Evolutionary conservation across 2,888 invertebrate genomes (phyloP).

Genomic region (Hirtodrosophila duncani): DNA sequence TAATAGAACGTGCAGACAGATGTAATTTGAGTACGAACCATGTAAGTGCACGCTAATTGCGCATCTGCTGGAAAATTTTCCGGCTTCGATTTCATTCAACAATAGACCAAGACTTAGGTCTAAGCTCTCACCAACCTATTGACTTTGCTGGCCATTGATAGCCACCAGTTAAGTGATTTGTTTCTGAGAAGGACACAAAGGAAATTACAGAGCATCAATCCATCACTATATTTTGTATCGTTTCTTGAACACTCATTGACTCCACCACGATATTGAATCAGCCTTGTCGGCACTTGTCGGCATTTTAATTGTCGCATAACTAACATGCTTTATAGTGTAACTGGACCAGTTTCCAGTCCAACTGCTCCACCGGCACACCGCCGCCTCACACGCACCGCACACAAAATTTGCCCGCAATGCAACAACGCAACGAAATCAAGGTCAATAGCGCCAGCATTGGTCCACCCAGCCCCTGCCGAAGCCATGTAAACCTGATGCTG

Average conservation of each 20-base stretch:
- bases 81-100: slow-evolving; percentile 31
- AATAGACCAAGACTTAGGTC: no score
- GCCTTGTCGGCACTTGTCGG: slow-evolving; percentile 27
- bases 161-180: no score
- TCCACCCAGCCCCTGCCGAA: slow-evolving; percentile 5
- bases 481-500: slow-evolving; percentile 33
- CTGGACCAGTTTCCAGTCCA: slow-evolving; percentile 59
- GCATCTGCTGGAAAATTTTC: slow-evolving; percentile 56
- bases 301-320: slow-evolving; percentile 32
- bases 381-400: slow-evolving; percentile 5
- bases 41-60: slow-evolving; percentile 59
- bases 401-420: background rate
- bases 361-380: slow-evolving; percentile 13
- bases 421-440: slow-evolving; percentile 56
- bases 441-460: slow-evolving; percentile 52
- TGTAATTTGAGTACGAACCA: slow-evolving; percentile 16
- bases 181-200: no score
- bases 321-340: slow-evolving; percentile 53
- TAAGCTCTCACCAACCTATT: slow-evolving; percentile 36
- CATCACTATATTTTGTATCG: no score
- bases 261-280: no score
- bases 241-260: no score
- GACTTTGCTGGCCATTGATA: no score
- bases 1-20: slow-evolving; percentile 16
- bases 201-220: no score